phyloP scores from a whole-genome alignment of 2,113 vertebrate genomes.

The Bettongia penicillata region DNA sequence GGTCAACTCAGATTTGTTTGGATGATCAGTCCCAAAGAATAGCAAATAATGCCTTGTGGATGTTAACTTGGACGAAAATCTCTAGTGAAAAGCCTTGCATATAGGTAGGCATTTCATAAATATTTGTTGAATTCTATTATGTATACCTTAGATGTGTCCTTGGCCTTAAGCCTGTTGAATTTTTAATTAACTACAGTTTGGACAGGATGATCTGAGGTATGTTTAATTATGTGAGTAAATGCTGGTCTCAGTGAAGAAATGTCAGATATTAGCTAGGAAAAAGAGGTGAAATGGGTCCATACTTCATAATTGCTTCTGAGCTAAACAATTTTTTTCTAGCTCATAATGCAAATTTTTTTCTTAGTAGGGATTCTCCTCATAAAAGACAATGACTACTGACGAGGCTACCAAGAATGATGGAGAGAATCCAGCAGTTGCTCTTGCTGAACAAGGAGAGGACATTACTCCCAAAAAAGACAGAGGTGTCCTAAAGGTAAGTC shows the following conservation, averaged over 20 bases:
- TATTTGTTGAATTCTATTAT: background rate
- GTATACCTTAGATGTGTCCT: background rate
- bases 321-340: conserved; percentile 48
- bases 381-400: conserved; percentile 92
- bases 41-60: background rate
- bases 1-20: background rate
- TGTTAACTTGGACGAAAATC: background rate
- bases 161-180: background rate
- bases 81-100: background rate
- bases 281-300: background rate
- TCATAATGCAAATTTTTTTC: conserved; percentile 58
- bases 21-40: background rate
- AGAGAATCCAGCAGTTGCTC: conserved; percentile 81
- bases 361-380: conserved; percentile 58
- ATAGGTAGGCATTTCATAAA: background rate
- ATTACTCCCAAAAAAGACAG: conserved; percentile 89
- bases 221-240: background rate
- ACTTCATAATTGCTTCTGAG: conserved; percentile 5
- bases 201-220: background rate
- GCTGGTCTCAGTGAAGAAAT: background rate
- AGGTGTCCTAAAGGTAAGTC: conserved; percentile 93
- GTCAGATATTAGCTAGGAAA: background rate
- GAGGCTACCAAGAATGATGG: conserved; percentile 87
- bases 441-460: conserved; percentile 89
- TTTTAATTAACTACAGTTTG: background rate